Evolutionary conservation across 2,888 invertebrate species (phyloP).

Genomic region (Pyrrhia umbra): DNA sequence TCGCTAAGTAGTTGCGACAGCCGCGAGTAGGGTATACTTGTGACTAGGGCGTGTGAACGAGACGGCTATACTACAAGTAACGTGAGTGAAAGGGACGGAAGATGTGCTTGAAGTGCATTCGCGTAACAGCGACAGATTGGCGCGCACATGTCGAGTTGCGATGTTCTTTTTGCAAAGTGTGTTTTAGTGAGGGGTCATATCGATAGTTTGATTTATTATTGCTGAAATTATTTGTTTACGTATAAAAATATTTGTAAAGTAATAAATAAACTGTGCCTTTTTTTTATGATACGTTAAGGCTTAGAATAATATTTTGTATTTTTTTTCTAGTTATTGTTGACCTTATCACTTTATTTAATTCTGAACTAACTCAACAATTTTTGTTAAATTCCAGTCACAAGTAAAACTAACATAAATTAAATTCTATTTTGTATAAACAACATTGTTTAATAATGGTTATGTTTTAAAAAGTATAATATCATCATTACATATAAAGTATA

Average conservation of each 20-base stretch:
- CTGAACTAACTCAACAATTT: no score
- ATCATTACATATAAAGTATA: not conserved
- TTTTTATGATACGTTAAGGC: no score
- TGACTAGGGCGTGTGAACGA: conserved; percentile 71
- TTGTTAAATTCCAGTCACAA: no score
- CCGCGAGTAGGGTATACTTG: conserved; percentile 64
- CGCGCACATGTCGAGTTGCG: conserved; percentile 89
- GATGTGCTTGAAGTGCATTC: conserved; percentile 76
- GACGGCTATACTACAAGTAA: conserved; percentile 51
- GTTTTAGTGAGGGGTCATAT: conserved; percentile 63
- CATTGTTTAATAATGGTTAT: no score
- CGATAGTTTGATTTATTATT: conserved; percentile 34
- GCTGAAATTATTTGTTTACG: not conserved
- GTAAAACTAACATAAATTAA: no score
- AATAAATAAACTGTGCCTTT: no score
- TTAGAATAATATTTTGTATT: no score
- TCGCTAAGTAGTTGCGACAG: conserved; percentile 86
- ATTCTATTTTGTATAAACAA: not conserved
- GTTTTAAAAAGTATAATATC: not conserved
- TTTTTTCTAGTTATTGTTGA: no score
- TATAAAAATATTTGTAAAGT: not conserved
- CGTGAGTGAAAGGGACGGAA: conserved; percentile 66
- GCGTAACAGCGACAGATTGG: conserved; percentile 88
- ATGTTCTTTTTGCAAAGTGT: conserved; percentile 87
- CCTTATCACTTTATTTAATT: no score